Evolutionary conservation across 2,888 invertebrate species (phyloP), one percentile per base, ranked within the genome.

Genomic region (Protula sp.): DNA sequence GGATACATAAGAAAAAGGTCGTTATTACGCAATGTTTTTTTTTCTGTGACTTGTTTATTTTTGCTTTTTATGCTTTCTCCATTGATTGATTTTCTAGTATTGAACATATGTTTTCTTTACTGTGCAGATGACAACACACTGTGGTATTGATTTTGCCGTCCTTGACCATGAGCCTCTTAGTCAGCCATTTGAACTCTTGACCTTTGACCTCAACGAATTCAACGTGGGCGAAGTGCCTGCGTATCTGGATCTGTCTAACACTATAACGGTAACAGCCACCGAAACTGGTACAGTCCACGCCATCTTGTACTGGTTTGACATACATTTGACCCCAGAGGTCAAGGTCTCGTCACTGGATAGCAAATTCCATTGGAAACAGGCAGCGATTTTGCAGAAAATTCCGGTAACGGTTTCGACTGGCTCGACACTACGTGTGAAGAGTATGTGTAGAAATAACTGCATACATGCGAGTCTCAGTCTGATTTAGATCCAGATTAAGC

Each of bases 231-330:
- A 50, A 22, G 24, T 50, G 50, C 50, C 50, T 22, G 14, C 50
- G 5, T 50, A n/a, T 22, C 24, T 50, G 9, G 50, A 50, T 22
- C 66, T 70, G 51, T 60, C 61, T 3, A 64, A 54, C 3, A 60
- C 66, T 4, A 61, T 69, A n/a, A 64, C 57, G 24, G 62, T 73
- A 14, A 62, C 59, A 19, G 62, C 70, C 3, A 63, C 63, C 3
- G 69, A 72, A 47, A 58, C 66, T 30, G 77, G 77, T 22, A 61
- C 61, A 27, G 57, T 74, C 5, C 66, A 71, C 50, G 77, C 74
- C 3, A 63, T 77, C 24, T 63, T 75, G 5, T 76, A 73, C 63
- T 77, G 76, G 77, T 76, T 75, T 63, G 72, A 75, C 51, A 55
- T 76, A 22, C 60, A 63, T 30, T 54, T 76, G 29, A 59, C 59